Base-by-base conservation (phyloP, 2,888 invertebrate genomes). In the Euproctis similis region DNA sequence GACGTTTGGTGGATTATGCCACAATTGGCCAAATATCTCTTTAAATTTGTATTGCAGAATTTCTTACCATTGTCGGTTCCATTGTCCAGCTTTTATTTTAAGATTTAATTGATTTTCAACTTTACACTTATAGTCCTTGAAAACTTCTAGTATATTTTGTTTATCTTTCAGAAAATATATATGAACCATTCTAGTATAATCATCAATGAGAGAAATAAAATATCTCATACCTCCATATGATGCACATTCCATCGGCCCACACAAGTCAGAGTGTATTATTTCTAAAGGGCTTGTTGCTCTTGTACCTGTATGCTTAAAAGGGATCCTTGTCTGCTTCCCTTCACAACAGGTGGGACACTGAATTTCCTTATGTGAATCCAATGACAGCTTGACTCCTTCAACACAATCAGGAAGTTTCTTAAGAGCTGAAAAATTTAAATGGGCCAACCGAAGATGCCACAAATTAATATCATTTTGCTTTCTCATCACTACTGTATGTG, bases 141-240 rank as follows among this genome's bases (percentile, higher is more conserved):
- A 32, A 8, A 12, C 19, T 5, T 28, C 28, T 3, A 24, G 2
- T 4, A 28, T 8, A 11, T 26, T 23, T 3, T 13, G 8, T 26
- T 33, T 31, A 14, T 27, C 17, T 9, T 31, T 27, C 1, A 27
- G 3, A 8, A 31, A 31, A 24, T 24, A 31, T 1, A 31, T 26
- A 27, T 12, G n/a, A 1, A 12, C 19, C 24, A 12, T 27, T 27
- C 20, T 19, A 4, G 31, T n/a, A 12, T 11, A 27, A n/a, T 31
- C 31, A 24, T 24, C 9, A 4, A 24, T 24, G 7, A 24, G 16
- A 24, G 16, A 16, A 16, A 16, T 16, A 24, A 24, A 24, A 16
- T 24, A 16, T 24, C 16, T 24, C 24, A 24, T 16, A n/a, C n/a
- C n/a, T n/a, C n/a, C n/a, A n/a, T n/a, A n/a, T n/a, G n/a, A n/a